Conservation (phyloP, 2,113 vertebrate genomes). For the Oxyruncus cristatus region DNA sequence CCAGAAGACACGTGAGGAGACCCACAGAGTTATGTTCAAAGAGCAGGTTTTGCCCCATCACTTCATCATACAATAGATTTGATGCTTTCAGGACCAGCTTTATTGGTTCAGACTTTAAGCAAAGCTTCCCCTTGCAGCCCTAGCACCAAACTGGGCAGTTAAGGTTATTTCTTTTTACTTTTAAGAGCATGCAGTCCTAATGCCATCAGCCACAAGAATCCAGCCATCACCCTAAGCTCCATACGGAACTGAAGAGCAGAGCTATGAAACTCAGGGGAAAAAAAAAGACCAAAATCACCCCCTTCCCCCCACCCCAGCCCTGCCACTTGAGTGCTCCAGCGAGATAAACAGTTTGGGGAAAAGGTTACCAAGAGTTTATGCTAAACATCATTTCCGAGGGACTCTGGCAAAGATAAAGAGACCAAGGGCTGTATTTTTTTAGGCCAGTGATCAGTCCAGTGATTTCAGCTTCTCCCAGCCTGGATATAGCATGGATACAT, state of each 20-base stretch:
- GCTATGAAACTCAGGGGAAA: not conserved
- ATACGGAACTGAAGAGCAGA: not conserved
- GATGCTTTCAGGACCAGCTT: not conserved
- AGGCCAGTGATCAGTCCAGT: not conserved
- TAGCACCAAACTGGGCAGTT: not conserved
- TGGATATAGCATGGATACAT: fast-evolving
- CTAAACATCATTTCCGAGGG: not conserved
- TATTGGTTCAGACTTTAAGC: not conserved
- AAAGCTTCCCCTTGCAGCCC: not conserved
- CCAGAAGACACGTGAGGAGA: not conserved
- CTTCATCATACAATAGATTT: not conserved
- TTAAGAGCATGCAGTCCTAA: not conserved
- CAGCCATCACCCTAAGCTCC: not conserved
- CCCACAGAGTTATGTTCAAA: fast-evolving
- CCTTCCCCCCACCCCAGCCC: not conserved
- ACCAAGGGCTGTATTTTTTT: not conserved
- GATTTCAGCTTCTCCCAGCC: not conserved
- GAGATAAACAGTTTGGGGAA: not conserved
- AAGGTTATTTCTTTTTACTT: not conserved
- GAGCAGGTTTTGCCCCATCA: not conserved
- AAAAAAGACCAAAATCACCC: not conserved
- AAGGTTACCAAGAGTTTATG: not conserved
- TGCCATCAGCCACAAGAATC: not conserved
- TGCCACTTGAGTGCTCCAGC: not conserved
- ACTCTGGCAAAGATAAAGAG: not conserved